Percentiles rank a stretch among this genome's conserved stretches.
Conservation (phyloP, 2,888 invertebrate genomes). For the Nymphalis polychloros region DNA sequence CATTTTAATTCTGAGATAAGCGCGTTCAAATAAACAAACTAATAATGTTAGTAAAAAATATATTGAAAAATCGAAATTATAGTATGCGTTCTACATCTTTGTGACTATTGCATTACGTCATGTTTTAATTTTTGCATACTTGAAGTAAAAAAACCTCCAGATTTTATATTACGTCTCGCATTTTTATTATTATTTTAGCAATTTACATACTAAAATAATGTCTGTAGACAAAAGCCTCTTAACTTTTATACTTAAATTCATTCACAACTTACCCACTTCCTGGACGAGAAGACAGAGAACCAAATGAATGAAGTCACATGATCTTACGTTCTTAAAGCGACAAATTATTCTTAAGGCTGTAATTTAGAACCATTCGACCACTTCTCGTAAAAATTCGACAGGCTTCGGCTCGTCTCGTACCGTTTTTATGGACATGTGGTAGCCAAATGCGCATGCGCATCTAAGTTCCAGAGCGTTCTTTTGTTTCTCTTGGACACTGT, state of each 20-base stretch:
- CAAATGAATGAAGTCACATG: slow-evolving; percentile 18
- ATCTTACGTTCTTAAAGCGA: slow-evolving; percentile 22
- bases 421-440: slow-evolving; percentile 69
- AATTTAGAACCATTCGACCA: slow-evolving; percentile 40
- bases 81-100: too few species aligned
- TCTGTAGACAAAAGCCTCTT: slow-evolving; percentile 3
- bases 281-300: slow-evolving; percentile 1
- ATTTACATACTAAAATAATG: neutral
- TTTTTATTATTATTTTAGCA: neutral
- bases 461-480: slow-evolving; percentile 46
- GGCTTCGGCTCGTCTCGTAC: slow-evolving; percentile 47
- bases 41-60: too few species aligned
- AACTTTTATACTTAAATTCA: slow-evolving; percentile 15
- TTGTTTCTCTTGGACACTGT: slow-evolving; percentile 43
- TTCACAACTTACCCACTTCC: slow-evolving; percentile 22
- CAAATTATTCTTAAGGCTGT: slow-evolving; percentile 42
- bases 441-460: slow-evolving; percentile 64
- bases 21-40: too few species aligned
- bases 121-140: too few species aligned
- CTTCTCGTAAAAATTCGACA: slow-evolving; percentile 53
- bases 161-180: too few species aligned
- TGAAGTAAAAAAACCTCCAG: too few species aligned
- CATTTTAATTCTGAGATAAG: too few species aligned
- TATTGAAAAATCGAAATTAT: too few species aligned
- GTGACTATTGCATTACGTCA: too few species aligned